These are phyloP conservation scores for Oriolus oriolus DNA, from an alignment of 2,113 vertebrate genomes.

Conservation along the genomic window DNA sequence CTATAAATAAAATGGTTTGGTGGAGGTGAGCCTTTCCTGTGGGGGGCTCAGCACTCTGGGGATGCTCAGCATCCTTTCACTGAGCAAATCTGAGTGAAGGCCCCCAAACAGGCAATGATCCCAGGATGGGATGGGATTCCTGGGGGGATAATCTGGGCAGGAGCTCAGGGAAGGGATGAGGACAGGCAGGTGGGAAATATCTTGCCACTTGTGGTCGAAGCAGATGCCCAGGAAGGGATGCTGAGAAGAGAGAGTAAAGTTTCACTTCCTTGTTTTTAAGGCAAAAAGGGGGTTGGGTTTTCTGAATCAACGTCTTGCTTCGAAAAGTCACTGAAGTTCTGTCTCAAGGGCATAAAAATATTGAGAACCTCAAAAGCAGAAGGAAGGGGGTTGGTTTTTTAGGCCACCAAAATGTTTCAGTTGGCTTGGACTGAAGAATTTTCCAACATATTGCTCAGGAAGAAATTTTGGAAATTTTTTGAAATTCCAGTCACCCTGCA, in stretches of 20 bases:
- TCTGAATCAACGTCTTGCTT: neutral
- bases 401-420: neutral
- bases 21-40: neutral
- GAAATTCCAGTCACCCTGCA: neutral
- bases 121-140: neutral
- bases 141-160: neutral
- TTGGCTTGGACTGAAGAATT: neutral
- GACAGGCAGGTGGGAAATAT: neutral
- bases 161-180: neutral
- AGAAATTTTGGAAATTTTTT: neutral
- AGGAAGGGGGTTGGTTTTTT: neutral
- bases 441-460: neutral
- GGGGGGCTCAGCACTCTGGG: neutral
- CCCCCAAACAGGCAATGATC: neutral
- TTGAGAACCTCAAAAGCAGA: conserved; percentile 54
- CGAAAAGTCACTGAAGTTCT: neutral
- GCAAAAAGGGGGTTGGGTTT: neutral
- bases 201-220: neutral
- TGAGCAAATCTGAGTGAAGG: neutral
- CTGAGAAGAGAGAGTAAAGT: neutral
- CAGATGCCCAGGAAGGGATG: neutral
- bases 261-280: conserved; percentile 5
- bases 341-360: neutral
- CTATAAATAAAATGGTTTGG: neutral
- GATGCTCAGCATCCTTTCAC: neutral